phyloP scores from a whole-genome alignment of 2,888 invertebrate genomes.

The Cheilosia variabilis region DNA sequence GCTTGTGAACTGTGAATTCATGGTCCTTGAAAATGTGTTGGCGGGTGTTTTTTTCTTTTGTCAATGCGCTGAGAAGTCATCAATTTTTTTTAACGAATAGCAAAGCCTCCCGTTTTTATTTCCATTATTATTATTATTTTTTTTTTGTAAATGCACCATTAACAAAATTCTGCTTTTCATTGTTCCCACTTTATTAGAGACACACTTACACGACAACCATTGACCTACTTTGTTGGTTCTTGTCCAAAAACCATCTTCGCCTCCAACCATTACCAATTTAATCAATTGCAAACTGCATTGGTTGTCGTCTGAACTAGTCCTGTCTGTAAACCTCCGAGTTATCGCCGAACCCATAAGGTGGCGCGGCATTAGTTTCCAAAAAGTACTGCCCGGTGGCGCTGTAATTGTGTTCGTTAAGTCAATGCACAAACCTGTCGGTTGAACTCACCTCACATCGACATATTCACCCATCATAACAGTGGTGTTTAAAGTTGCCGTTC shows the following conservation, averaged over 20 bases:
- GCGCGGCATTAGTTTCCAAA: conserved; percentile 80
- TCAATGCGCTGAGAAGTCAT: too few relatives aligned
- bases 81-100: too few relatives aligned
- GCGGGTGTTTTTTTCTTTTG: too few relatives aligned
- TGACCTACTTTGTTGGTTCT: too few relatives aligned
- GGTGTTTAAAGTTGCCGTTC: conserved; percentile 30
- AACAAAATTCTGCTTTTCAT: too few relatives aligned
- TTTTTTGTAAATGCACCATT: too few relatives aligned
- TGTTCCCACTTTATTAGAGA: too few relatives aligned
- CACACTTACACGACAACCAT: too few relatives aligned
- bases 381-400: conserved; percentile 80
- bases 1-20: too few relatives aligned
- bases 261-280: neutral
- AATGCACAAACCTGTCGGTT: neutral
- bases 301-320: neutral
- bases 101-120: too few relatives aligned
- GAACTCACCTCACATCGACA: conserved; percentile 78
- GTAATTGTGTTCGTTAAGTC: conserved; percentile 25
- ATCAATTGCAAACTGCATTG: neutral
- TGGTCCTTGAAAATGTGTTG: too few relatives aligned
- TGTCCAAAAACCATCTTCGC: neutral
- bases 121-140: too few relatives aligned
- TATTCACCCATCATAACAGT: conserved; percentile 82
- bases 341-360: conserved; percentile 79
- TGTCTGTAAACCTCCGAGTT: conserved; percentile 51